phyloP scores from a whole-genome alignment of 2,113 vertebrate species.

The Larimichthys polyactis region DNA sequence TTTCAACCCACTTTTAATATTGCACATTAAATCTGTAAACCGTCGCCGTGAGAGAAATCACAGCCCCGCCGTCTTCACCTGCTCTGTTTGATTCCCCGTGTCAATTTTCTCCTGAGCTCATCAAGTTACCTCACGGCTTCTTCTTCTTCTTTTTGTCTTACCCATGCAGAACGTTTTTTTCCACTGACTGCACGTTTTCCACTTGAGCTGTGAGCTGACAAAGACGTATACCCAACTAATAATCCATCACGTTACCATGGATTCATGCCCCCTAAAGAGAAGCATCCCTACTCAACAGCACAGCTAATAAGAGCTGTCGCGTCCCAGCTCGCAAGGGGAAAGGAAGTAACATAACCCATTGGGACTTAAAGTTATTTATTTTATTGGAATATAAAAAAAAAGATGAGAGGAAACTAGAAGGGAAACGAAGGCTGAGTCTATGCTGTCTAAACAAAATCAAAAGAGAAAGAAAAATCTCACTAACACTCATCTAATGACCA shows the following conservation, averaged over 20 bases:
- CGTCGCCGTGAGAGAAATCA: background rate
- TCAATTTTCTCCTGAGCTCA: slow-evolving; percentile 49
- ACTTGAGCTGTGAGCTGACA: slow-evolving; percentile 47
- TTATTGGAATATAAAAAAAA: too few relatives aligned
- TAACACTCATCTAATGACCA: too few relatives aligned
- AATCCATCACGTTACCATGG: slow-evolving; percentile 50
- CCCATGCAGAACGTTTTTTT: slow-evolving; percentile 62
- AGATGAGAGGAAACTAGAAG: too few relatives aligned
- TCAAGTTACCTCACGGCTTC: slow-evolving; percentile 36
- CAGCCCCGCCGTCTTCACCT: background rate
- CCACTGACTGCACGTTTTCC: slow-evolving; percentile 63
- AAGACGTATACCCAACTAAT: slow-evolving; percentile 42
- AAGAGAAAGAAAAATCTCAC: too few relatives aligned
- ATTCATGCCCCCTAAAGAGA: slow-evolving; percentile 36
- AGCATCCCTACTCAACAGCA: slow-evolving; percentile 11
- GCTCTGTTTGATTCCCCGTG: slow-evolving; percentile 23
- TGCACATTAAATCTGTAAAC: background rate
- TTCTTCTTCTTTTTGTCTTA: slow-evolving; percentile 44
- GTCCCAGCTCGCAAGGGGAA: too few relatives aligned
- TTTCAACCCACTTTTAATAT: background rate
- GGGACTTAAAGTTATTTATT: too few relatives aligned
- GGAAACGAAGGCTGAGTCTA: too few relatives aligned
- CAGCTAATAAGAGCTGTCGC: too few relatives aligned
- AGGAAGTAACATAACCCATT: too few relatives aligned
- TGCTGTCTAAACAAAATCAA: too few relatives aligned